These are phyloP conservation scores for Seira musarum DNA, from an alignment of 2,888 invertebrate species.

Conservation along the genomic window DNA sequence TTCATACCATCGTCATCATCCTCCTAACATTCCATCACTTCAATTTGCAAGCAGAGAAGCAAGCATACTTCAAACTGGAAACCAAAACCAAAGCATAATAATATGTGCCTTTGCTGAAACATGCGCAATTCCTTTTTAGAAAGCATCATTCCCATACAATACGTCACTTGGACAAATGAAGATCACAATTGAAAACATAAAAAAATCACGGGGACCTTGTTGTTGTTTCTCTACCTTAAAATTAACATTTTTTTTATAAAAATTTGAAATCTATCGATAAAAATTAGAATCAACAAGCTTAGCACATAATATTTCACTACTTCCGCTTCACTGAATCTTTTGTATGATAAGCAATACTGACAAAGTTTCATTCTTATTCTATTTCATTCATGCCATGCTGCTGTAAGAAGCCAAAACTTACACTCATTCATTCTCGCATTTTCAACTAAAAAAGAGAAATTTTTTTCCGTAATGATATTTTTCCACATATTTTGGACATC, in stretches of 20 bases:
- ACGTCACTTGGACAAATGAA: too few species aligned
- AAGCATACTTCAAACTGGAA: background rate
- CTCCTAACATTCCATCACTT: background rate
- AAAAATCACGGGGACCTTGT: background rate
- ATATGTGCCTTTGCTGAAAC: too few species aligned
- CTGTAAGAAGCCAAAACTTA: background rate
- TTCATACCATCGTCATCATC: background rate
- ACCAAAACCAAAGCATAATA: background rate
- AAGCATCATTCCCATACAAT: background rate
- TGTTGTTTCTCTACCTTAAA: background rate
- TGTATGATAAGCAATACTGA: background rate
- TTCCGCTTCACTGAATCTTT: background rate
- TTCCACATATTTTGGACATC: slow-evolving; percentile 34
- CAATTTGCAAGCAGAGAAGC: background rate
- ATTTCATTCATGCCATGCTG: background rate
- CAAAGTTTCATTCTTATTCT: background rate
- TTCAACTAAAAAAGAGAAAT: background rate
- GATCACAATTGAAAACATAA: background rate
- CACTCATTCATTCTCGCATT: background rate
- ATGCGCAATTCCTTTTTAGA: too few species aligned
- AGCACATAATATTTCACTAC: background rate
- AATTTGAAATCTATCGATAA: background rate
- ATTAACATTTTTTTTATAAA: background rate
- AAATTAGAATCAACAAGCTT: background rate
- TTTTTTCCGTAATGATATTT: slow-evolving; percentile 41